Conservation (phyloP, 1,140 invertebrate genomes). For the Anthonomus grandis region DNA sequence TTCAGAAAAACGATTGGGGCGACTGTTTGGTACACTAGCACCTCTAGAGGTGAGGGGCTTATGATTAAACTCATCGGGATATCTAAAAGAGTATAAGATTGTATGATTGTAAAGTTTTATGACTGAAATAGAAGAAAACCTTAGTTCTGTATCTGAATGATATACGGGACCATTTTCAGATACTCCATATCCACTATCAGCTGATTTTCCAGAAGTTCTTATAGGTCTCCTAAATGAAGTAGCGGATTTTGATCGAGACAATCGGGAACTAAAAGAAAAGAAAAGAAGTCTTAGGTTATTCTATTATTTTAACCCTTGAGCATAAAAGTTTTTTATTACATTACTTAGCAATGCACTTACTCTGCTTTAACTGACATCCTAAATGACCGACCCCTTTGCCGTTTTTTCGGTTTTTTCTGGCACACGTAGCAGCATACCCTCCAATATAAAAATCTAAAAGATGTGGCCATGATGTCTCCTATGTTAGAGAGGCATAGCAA, state of each 20-base stretch:
- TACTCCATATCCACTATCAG: constrained; percentile 55
- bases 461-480: constrained; percentile 93
- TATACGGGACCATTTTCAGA: constrained; percentile 47
- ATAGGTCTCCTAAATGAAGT: constrained; percentile 61
- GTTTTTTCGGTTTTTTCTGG: constrained; percentile 70
- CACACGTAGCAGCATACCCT: constrained; percentile 85
- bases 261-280: constrained; percentile 36
- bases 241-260: constrained; percentile 50
- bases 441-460: constrained; percentile 89
- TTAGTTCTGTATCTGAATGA: constrained; percentile 60
- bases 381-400: constrained; percentile 47
- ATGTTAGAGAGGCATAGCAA: constrained; percentile 92
- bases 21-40: constrained; percentile 33
- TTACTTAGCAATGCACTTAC: no score
- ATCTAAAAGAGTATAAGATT: constrained; percentile 35
- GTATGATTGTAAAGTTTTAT: neutral
- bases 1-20: constrained; percentile 30
- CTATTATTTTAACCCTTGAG: no score
- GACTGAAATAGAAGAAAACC: constrained; percentile 42
- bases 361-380: constrained; percentile 20
- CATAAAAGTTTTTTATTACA: no score
- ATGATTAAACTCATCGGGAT: constrained; percentile 44
- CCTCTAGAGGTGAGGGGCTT: constrained; percentile 14
- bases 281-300: no score
- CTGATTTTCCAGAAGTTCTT: constrained; percentile 67